phyloP scores from a whole-genome alignment of 2,113 vertebrate genomes.

The Neofelis nebulosa region DNA sequence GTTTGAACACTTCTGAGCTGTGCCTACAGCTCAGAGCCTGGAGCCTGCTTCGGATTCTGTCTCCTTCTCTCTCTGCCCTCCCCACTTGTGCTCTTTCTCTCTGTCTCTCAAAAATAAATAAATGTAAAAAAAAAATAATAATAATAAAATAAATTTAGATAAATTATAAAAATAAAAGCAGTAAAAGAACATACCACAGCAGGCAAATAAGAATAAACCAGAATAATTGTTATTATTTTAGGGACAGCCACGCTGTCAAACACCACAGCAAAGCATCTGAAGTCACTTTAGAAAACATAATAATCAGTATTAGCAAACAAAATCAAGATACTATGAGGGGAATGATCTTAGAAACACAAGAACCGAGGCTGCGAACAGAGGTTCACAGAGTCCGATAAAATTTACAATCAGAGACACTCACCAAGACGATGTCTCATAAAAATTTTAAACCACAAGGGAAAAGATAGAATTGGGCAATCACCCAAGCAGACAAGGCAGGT shows the following conservation, averaged over 20 bases:
- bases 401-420: not conserved
- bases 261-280: not conserved
- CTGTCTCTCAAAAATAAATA: too few species aligned
- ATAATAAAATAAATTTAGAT: too few species aligned
- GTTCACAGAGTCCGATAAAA: not conserved
- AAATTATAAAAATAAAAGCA: not conserved
- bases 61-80: too few species aligned
- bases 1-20: too few species aligned
- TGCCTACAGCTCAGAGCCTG: too few species aligned
- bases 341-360: not conserved
- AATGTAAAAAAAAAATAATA: too few species aligned
- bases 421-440: not conserved
- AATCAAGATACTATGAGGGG: not conserved
- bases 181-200: not conserved
- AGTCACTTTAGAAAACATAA: not conserved
- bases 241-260: not conserved
- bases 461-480: not conserved
- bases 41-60: too few species aligned
- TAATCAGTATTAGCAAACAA: not conserved
- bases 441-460: not conserved
- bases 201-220: not conserved
- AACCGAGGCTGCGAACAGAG: not conserved
- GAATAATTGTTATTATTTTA: not conserved
- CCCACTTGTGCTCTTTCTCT: too few species aligned
- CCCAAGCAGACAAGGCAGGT: not conserved